A percentile compares a stretch with the other conserved stretches of the same genome.
phyloP scores from a whole-genome alignment of 2,888 invertebrate species.

The Ernsta delagoae region DNA sequence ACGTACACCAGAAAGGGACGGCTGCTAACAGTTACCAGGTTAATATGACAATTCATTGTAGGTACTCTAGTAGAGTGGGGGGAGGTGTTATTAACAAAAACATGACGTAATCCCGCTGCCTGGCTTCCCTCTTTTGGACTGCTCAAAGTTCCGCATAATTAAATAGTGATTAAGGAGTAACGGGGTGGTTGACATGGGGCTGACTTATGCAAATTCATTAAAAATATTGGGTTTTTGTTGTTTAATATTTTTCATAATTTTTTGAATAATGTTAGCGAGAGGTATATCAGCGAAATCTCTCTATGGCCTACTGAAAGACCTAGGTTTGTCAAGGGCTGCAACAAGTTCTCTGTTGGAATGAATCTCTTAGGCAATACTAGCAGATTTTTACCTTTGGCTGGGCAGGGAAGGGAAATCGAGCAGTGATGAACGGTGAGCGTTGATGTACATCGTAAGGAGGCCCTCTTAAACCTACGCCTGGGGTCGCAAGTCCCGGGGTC shows the following conservation, averaged over 20 bases:
- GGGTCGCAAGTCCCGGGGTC: too few relatives aligned
- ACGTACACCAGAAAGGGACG: conserved; percentile 18
- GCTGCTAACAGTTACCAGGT: conserved; percentile 35
- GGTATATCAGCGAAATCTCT: too few relatives aligned
- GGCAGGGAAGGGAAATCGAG: too few relatives aligned
- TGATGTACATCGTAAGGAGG: too few relatives aligned
- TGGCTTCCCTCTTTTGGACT: conserved; percentile 56
- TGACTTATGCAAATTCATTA: conserved; percentile 21
- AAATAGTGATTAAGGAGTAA: conserved; percentile 73
- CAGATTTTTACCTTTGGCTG: too few relatives aligned
- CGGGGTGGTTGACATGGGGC: conserved; percentile 47
- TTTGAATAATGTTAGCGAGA: too few relatives aligned
- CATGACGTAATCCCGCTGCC: conserved; percentile 60
- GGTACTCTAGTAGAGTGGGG: conserved; percentile 36
- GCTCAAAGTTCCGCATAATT: conserved; percentile 71
- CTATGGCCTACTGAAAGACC: too few relatives aligned
- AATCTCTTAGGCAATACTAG: too few relatives aligned
- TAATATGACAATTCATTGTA: conserved; percentile 44
- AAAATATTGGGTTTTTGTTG: not conserved
- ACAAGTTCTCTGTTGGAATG: too few relatives aligned
- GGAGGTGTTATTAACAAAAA: conserved; percentile 58
- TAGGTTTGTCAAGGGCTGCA: too few relatives aligned
- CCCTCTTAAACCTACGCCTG: too few relatives aligned
- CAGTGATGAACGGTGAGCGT: too few relatives aligned
- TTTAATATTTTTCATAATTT: not conserved